Evolutionary conservation across 2,888 invertebrate genomes (phyloP).

Genomic region (Saturnia pavonia): DNA sequence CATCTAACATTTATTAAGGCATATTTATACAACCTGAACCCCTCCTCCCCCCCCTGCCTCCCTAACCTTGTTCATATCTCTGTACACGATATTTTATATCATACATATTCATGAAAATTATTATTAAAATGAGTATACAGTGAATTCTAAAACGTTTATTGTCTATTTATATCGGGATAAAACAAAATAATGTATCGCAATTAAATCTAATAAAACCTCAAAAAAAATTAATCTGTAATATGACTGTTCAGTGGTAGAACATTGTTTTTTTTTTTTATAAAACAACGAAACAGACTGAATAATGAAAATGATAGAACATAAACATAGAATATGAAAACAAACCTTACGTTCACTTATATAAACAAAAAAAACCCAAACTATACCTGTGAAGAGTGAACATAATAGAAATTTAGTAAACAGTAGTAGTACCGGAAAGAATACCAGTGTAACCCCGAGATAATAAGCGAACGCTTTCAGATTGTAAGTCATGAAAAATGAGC

Average conservation of each 20-base stretch:
- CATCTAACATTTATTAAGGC: constrained; percentile 43
- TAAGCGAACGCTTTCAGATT: not conserved
- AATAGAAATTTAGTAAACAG: too few relatives aligned
- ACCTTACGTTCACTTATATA: not conserved
- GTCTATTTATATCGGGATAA: constrained; percentile 25
- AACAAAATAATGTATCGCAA: constrained; percentile 25
- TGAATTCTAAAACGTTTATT: constrained; percentile 24
- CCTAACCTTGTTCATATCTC: constrained; percentile 27
- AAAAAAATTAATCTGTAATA: not conserved
- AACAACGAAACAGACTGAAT: not conserved
- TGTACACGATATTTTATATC: constrained; percentile 37
- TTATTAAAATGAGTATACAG: constrained; percentile 20
- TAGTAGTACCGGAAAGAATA: not conserved
- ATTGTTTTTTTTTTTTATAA: not conserved
- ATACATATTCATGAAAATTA: constrained; percentile 25
- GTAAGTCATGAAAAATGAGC: constrained; percentile 3
- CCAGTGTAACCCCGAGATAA: not conserved
- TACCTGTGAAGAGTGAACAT: not conserved
- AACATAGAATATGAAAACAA: not conserved
- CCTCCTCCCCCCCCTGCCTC: constrained; percentile 21
- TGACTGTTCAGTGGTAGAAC: not conserved
- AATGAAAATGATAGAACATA: not conserved
- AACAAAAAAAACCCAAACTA: not conserved
- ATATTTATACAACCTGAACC: constrained; percentile 51
- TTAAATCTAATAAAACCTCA: constrained; percentile 14